phyloP scores from a whole-genome alignment of 1,140 invertebrate genomes.

The Drosophila pandora region DNA sequence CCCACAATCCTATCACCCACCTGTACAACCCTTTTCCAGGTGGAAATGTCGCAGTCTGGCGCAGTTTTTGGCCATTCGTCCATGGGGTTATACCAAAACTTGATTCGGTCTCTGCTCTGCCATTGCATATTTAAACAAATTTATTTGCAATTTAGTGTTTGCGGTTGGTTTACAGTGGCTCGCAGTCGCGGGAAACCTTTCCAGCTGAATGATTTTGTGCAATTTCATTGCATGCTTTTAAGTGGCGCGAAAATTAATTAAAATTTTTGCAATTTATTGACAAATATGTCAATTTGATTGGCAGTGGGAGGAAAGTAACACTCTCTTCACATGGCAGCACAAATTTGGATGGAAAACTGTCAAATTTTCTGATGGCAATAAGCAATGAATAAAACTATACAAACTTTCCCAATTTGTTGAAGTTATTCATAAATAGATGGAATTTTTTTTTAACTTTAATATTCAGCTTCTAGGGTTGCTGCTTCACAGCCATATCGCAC shows the following conservation, averaged over 20 bases:
- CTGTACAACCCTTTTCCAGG: neutral
- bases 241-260: conserved; percentile 81
- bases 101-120: conserved; percentile 44
- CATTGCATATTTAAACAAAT: conserved; percentile 80
- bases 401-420: neutral
- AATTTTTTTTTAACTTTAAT: conserved; percentile 19
- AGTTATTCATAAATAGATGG: neutral
- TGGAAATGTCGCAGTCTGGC: conserved; percentile 43
- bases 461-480: conserved; percentile 6
- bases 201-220: conserved; percentile 29
- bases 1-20: no score
- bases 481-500: conserved; percentile 23
- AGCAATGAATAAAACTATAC: neutral
- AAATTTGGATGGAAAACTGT: conserved; percentile 3
- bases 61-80: conserved; percentile 43
- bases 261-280: conserved; percentile 72
- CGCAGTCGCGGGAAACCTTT: neutral
- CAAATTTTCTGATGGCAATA: neutral
- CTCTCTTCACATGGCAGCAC: neutral
- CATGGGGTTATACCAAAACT: conserved; percentile 27
- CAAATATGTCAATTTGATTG: conserved; percentile 69
- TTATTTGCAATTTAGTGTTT: conserved; percentile 81
- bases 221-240: conserved; percentile 54
- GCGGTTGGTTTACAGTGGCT: conserved; percentile 62
- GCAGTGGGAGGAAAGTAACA: neutral